Conservation (phyloP, 2,797 vertebrate genomes). For the Cyclura pinguis region DNA sequence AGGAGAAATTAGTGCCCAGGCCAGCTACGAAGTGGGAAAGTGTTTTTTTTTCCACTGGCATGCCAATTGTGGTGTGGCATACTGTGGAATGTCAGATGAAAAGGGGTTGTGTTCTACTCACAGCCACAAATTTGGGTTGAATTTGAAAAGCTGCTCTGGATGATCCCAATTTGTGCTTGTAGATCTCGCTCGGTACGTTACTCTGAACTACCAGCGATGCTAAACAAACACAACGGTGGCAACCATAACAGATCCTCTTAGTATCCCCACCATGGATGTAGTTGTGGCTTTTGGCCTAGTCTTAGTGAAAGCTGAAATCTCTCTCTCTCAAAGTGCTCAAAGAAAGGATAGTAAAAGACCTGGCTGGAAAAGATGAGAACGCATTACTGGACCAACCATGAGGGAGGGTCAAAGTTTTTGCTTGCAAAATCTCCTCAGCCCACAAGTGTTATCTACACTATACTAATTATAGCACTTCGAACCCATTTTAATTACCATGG, state of each 20-base stretch:
- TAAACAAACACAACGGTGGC: neutral
- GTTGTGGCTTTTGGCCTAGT: neutral
- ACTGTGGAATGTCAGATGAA: neutral
- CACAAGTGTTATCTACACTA: neutral
- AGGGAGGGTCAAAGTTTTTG: too few relatives aligned
- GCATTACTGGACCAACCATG: neutral
- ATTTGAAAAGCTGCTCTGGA: neutral
- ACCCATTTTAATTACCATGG: too few relatives aligned
- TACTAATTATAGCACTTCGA: too few relatives aligned
- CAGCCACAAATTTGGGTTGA: neutral
- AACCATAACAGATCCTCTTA: neutral
- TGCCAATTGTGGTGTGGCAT: neutral
- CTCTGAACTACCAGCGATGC: neutral
- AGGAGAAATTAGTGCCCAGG: fast-evolving
- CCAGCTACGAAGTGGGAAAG: neutral
- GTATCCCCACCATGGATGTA: neutral
- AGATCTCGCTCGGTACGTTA: neutral
- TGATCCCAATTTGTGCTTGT: neutral
- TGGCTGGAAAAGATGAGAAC: neutral
- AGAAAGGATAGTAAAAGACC: neutral
- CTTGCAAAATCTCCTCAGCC: too few relatives aligned
- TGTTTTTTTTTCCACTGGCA: too few relatives aligned
- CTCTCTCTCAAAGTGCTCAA: neutral
- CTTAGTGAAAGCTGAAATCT: neutral
- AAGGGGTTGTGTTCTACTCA: neutral